Percentiles rank a stretch among this genome's conserved stretches.
Conservation (phyloP, 2,888 invertebrate genomes). For the Drosophila nr. perissopoda region DNA sequence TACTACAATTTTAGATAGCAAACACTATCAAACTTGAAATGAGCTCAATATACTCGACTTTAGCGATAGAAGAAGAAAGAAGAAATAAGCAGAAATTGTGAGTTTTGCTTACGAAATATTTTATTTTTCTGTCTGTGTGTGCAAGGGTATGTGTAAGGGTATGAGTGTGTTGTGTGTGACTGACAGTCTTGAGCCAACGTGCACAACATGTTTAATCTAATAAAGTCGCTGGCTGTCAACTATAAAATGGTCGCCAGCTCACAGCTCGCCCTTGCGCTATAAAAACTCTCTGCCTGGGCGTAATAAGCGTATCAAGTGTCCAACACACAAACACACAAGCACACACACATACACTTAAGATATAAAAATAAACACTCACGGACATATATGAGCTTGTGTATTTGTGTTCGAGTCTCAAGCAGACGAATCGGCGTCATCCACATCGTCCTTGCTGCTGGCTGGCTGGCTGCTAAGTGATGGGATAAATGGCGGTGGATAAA, state of each 20-base stretch:
- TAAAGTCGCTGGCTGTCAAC: constrained; percentile 73
- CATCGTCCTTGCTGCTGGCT: constrained; percentile 28
- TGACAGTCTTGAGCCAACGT: constrained; percentile 54
- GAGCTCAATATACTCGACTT: not conserved
- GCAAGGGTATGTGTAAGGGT: constrained; percentile 9
- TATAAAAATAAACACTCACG: constrained; percentile 27
- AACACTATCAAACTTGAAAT: not conserved
- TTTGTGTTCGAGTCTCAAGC: constrained; percentile 40
- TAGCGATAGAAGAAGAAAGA: not conserved
- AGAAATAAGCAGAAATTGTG: not conserved
- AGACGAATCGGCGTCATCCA: constrained; percentile 66
- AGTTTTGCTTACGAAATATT: not conserved
- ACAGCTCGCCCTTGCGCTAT: constrained; percentile 50
- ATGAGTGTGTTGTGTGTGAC: constrained; percentile 19
- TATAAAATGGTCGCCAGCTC: constrained; percentile 67
- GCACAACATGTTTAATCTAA: constrained; percentile 81
- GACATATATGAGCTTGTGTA: constrained; percentile 1
- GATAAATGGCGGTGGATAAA: constrained; percentile 78
- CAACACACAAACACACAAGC: constrained; percentile 19
- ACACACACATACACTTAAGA: constrained; percentile 12
- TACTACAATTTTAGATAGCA: not conserved
- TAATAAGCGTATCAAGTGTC: constrained; percentile 80
- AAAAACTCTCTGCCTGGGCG: constrained; percentile 64
- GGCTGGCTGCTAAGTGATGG: constrained; percentile 73
- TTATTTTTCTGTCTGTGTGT: constrained; percentile 2